Base-by-base conservation (phyloP, 2,888 invertebrate species). In the Cosmopolites sordidus region DNA sequence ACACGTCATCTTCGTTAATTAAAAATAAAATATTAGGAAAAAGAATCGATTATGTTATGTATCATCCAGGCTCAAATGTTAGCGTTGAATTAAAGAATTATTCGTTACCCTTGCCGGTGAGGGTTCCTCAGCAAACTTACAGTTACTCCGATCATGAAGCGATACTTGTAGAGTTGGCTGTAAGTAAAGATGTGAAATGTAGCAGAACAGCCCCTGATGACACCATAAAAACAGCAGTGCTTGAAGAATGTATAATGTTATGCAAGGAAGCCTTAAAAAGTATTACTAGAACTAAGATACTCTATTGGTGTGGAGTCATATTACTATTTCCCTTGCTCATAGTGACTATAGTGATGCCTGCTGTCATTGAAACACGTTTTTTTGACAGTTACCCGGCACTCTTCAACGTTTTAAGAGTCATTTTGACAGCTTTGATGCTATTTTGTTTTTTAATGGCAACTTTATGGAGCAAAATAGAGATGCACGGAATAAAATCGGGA, bases 111-210 rank as follows among this genome's bases (percentile, higher is more conserved):
- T 78, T 92, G 58, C 83, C 87, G 59, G 78, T 83, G 47, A 78
- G 85, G 64, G 84, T 93, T 30, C 88, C 91, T 0, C 81, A 79
- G 16, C 75, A 80, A 59, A 69, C 76, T 47, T 89, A 85, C 64
- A 92, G 92, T 64, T 93, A 85, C 73, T 93, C 94, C 0, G 94
- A 95, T 72, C 94, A 94, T 71, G 93, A 94, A 74, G 93, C 91
- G 11, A 84, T 94, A 5, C 74, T 81, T 55, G 80, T 87, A 5
- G 80, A 69, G 9, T 67, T 82, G 33, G 61, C 61, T 50, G 63
- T 78, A 12, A 62, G 51, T 22, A 56, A 57, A 73, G 62, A 69
- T 68, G 51, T 56, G 43, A 55, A 51, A 27, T 39, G 44, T 2
- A 44, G 9, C n/a, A 46, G 41, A 46, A 47, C 17, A 29, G 55